Conservation (phyloP, 1,140 invertebrate species). For the Cyphomyrmex costatus region DNA sequence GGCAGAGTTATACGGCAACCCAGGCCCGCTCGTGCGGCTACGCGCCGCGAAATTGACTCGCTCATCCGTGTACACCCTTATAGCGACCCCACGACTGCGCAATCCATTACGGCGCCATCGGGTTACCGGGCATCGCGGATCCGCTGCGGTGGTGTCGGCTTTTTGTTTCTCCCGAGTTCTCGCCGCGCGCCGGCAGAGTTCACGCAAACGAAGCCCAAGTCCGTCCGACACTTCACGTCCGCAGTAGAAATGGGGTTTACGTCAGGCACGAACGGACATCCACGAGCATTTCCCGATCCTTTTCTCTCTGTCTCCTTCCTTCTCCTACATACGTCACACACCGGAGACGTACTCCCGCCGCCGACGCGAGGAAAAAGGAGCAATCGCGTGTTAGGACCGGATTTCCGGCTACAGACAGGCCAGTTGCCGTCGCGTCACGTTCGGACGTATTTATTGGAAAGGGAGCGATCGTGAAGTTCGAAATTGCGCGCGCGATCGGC, state of each 20-base stretch:
- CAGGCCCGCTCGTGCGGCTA: slow-evolving; percentile 60
- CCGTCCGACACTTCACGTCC: slow-evolving; percentile 62
- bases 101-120: slow-evolving; percentile 63
- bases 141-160: slow-evolving; percentile 51
- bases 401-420: slow-evolving; percentile 62
- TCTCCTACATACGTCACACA: not conserved
- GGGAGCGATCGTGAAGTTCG: slow-evolving; percentile 45
- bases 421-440: slow-evolving; percentile 57
- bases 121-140: slow-evolving; percentile 49
- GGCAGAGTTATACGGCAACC: slow-evolving; percentile 58
- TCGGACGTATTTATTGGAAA: slow-evolving; percentile 61
- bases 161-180: slow-evolving; percentile 60
- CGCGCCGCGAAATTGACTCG: slow-evolving; percentile 63
- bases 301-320: not conserved
- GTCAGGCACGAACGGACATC: slow-evolving; percentile 63
- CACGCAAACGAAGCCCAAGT: slow-evolving; percentile 63
- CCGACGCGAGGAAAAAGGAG: slow-evolving; percentile 37
- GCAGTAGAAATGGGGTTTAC: slow-evolving; percentile 60
- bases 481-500: slow-evolving; percentile 59
- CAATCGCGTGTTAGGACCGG: slow-evolving; percentile 53
- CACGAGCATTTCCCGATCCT: slow-evolving; percentile 50
- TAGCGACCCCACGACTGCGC: slow-evolving; percentile 59
- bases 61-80: slow-evolving; percentile 65
- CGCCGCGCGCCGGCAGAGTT: slow-evolving; percentile 56
- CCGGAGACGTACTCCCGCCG: slow-evolving; percentile 22